Percentiles rank a stretch among this genome's conserved stretches.
phyloP scores from a whole-genome alignment of 2,888 invertebrate species.

The Dynastes tityus region DNA sequence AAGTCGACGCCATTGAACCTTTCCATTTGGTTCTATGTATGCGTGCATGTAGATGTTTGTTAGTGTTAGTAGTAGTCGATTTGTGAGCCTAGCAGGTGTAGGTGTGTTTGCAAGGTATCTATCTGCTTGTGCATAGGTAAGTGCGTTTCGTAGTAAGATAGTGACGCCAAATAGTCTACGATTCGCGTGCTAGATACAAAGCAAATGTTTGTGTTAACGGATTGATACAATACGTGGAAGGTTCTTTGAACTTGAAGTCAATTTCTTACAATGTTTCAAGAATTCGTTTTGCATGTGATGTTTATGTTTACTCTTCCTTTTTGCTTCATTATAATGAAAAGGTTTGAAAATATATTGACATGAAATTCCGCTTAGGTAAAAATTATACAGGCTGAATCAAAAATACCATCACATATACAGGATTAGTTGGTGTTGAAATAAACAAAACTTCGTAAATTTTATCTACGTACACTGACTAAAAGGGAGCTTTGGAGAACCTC shows the following conservation, averaged over 20 bases:
- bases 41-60: neutral
- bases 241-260: conserved; percentile 8
- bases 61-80: neutral
- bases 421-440: no score
- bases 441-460: no score
- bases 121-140: neutral
- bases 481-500: no score
- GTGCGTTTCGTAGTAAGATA: neutral
- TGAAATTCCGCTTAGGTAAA: no score
- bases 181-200: neutral
- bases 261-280: neutral
- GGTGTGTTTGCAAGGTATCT: conserved; percentile 1
- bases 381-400: no score
- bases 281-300: neutral
- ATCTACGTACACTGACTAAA: no score
- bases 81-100: neutral
- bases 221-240: neutral
- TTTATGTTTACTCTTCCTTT: no score
- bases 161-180: conserved; percentile 22
- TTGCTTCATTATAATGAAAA: no score
- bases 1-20: conserved; percentile 5
- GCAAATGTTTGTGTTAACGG: conserved; percentile 5
- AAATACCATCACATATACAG: no score
- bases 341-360: no score
- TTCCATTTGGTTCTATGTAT: conserved; percentile 5